Evolutionary conservation across 2,888 invertebrate species (phyloP).

Genomic region (Yponomeuta sedellus): DNA sequence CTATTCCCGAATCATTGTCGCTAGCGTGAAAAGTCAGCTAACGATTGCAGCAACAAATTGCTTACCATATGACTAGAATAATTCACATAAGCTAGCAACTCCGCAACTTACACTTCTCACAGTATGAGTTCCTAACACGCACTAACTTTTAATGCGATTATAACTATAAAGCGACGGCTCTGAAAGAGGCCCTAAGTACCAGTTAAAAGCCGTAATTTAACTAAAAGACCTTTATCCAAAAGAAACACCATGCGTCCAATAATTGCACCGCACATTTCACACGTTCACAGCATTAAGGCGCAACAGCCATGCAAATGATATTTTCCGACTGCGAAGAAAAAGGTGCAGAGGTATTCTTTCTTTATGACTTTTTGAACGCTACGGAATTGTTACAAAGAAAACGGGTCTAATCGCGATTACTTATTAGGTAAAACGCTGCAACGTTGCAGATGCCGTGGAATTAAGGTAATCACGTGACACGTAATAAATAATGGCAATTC

Average conservation of each 20-base stretch:
- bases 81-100: too few relatives aligned
- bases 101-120: not conserved
- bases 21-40: too few relatives aligned
- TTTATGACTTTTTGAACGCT: too few relatives aligned
- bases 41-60: too few relatives aligned
- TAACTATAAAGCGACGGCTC: not conserved
- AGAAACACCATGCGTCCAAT: constrained; percentile 23
- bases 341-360: not conserved
- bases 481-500: too few relatives aligned
- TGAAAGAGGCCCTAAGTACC: constrained; percentile 11
- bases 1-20: too few relatives aligned
- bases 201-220: constrained; percentile 26
- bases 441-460: too few relatives aligned
- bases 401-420: too few relatives aligned
- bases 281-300: constrained; percentile 30
- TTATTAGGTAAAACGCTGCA: too few relatives aligned
- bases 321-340: constrained; percentile 13
- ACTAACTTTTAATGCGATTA: not conserved
- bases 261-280: constrained; percentile 12
- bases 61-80: too few relatives aligned
- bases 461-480: too few relatives aligned
- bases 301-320: constrained; percentile 51
- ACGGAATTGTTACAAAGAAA: too few relatives aligned
- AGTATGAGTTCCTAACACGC: not conserved
- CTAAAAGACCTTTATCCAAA: constrained; percentile 2